Base-by-base conservation (phyloP, 2,797 vertebrate genomes). In the Spinibarbus caldwelli region DNA sequence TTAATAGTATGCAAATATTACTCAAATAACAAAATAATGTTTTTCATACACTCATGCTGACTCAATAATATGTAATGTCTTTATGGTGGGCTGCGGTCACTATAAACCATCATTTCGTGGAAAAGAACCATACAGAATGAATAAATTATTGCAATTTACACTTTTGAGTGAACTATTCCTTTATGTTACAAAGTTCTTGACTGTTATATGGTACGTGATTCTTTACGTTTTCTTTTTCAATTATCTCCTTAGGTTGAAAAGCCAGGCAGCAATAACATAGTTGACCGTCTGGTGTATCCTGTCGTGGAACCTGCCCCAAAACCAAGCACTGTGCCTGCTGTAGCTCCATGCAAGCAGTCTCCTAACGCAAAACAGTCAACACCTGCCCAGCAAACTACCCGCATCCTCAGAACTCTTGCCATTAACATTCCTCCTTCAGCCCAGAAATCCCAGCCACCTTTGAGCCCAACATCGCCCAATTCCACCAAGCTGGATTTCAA, bases 251-350 rank as follows among this genome's bases (percentile, higher is more conserved):
- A 95, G 95, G 88, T 95, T 78, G 95, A 95, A 82, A 86, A 93
- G 81, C 62, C 85, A 5, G 47, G 84, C 12, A 86, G 64, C 52
- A 79, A 14, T 43, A 95, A 93, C 72, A 92, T 90, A 71, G 77
- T 84, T 0, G 96, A 97, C 80, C 78, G 83, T 8, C 91, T 98
- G 82, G 89, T 99, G 89, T 98, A 96, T 91, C 96, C 97, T 86
- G 90, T 94, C 73, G 88, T 95, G 29, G 73, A 85, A n/a, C 11
- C 31, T 38, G 64, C 72, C 67, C 47, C 9, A 89, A 90, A 84
- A 70, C 73, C 19, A 9, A 66, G 75, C 23, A 6, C 64, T 15
- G 15, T 31, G 7, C 6, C 29, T 26, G 36, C 75, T 67, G 23
- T 45, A 38, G 15, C 47, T 54, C 5, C 66, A 38, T 19, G 34